These are phyloP conservation scores for Proteles cristata DNA, from an alignment of 2,113 vertebrate species.

Conservation along the genomic window DNA sequence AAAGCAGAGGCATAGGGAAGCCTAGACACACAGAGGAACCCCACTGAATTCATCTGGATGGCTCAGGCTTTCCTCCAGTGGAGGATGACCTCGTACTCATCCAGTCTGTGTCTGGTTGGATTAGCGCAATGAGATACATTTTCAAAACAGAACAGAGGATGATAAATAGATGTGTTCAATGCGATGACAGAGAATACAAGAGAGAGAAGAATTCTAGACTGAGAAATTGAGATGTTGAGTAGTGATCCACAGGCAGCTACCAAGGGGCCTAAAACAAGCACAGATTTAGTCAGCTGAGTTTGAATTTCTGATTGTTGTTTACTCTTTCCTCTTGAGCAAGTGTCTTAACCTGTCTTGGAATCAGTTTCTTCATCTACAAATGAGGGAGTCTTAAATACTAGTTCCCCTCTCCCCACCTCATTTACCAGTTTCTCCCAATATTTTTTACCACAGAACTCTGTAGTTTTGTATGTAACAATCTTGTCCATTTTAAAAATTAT, in stretches of 20 bases:
- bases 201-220: neutral
- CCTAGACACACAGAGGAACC: fast-evolving
- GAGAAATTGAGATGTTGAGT: fast-evolving
- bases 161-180: too few species aligned
- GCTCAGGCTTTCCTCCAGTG: fast-evolving
- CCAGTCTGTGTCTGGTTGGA: neutral
- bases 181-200: neutral
- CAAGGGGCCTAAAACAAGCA: fast-evolving
- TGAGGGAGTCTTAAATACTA: neutral
- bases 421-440: too few species aligned
- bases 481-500: too few species aligned
- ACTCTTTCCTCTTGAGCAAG: neutral
- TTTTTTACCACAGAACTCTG: too few species aligned
- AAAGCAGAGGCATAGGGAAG: neutral
- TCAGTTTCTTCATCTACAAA: neutral
- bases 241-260: fast-evolving
- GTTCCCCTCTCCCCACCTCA: neutral
- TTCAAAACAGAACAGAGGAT: neutral
- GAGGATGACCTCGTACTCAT: neutral
- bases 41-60: too few species aligned
- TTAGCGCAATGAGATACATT: neutral
- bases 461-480: too few species aligned
- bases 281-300: fast-evolving
- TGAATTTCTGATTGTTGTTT: too few species aligned
- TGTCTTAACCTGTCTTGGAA: neutral